phyloP scores from a whole-genome alignment of 2,888 invertebrate species.

The Protodeltote pygarga region DNA sequence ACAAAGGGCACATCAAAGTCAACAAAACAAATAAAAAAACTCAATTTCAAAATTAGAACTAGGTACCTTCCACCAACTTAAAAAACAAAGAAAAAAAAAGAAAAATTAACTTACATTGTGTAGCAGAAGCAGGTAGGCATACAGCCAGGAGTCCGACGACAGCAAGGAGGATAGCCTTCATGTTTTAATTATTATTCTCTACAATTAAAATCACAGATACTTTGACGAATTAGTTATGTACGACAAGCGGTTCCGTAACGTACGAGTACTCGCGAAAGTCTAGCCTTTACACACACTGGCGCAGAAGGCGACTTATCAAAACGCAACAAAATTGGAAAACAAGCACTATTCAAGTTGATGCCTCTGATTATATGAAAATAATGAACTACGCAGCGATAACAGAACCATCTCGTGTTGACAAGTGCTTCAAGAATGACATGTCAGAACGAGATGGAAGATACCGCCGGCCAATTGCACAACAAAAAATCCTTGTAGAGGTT shows the following conservation, averaged over 20 bases:
- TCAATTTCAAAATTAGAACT: background rate
- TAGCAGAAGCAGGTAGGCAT: conserved; percentile 81
- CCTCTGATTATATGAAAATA: conserved; percentile 73
- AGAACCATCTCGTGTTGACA: conserved; percentile 76
- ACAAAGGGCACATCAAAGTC: background rate
- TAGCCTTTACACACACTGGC: conserved; percentile 97
- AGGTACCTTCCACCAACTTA: background rate
- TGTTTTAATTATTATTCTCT: conserved; percentile 65
- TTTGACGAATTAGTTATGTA: conserved; percentile 73
- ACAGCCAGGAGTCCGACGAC: conserved; percentile 82
- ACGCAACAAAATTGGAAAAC: conserved; percentile 67
- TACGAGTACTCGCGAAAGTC: conserved; percentile 71
- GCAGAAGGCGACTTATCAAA: conserved; percentile 91
- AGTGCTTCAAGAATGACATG: conserved; percentile 65
- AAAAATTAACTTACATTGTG: conserved; percentile 89
- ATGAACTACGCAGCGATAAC: conserved; percentile 82
- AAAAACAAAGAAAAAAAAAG: conserved; percentile 47
- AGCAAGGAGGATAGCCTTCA: conserved; percentile 87
- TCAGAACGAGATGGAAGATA: conserved; percentile 69
- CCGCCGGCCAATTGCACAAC: conserved; percentile 52
- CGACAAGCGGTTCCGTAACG: conserved; percentile 50
- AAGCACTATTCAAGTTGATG: conserved; percentile 63
- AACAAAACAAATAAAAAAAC: background rate
- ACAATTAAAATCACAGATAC: conserved; percentile 80
- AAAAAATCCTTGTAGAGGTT: conserved; percentile 70